Base-by-base conservation (phyloP, 2,113 vertebrate genomes). In the Paracyprichromis sp. region DNA sequence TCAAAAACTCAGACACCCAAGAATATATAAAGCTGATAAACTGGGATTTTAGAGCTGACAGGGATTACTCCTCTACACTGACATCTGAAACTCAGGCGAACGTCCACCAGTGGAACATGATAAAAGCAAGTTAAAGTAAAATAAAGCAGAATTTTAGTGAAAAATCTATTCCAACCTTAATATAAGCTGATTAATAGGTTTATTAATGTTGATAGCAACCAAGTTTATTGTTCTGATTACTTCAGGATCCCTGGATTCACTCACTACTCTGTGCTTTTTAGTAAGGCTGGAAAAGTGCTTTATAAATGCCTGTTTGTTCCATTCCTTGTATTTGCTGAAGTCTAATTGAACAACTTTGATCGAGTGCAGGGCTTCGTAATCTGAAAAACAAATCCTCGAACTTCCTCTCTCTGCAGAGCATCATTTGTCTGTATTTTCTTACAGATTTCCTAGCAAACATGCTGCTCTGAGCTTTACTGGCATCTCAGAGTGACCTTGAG, bases 401-500 rank as follows among this genome's bases (percentile, higher is more conserved):
- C 26, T 31, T 31, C 45, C 79, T 56, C 2, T 36, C 4, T 80
- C 50, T 80, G 34, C 53, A 40, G 79, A 31, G 45, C 6, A 9
- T 31, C 29, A 26, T 63, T 12, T 2, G 31, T 14, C 24, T 59
- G 57, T 5, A 69, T 9, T 66, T 54, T 56, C 73, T 45, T 53
- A 21, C 61, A 66, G 9, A 31, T 89, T 36, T 86, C 31, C 13
- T 14, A 29, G 52, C 83, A 80, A 59, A 88, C 47, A 11, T 14
- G 11, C 11, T 19, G 19, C 61, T 66, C 24, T 66, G 59, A 54
- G 81, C 34, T 50, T 40, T 17, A 12, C n/a, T 61, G 45, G 31
- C 66, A 86, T 85, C 36, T 24, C 31, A 87, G 26, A 6, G 40
- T 89, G 81, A 90, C 83, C 87, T 88, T 88, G 66, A 88, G 86